Base-by-base conservation (phyloP, 2,888 invertebrate species). In the Eupithecia subumbrata region DNA sequence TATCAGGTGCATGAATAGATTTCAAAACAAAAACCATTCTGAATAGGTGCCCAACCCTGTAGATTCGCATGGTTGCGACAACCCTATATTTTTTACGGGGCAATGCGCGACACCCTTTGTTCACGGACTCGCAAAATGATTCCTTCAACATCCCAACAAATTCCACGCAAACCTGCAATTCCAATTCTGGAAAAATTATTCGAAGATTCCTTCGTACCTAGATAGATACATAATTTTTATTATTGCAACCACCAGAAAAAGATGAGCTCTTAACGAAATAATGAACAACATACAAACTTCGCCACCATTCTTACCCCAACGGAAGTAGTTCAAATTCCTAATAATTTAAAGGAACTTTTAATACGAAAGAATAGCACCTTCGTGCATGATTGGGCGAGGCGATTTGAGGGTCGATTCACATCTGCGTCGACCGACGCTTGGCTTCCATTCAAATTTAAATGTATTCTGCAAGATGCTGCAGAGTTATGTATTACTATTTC, bases 371-470 rank as follows among this genome's bases (percentile, higher is more conserved):
- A 79, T 79, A 80, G 88, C 88, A 89, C 91, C 92, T 93, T 93
- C 91, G 89, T 87, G 92, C 89, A 86, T 91, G 91, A 93, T 90
- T 90, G 91, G 88, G 86, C 88, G 84, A 84, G 87, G 86, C 88
- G 85, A 89, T 88, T 85, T 85, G 91, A 90, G 93, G 92, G 92
- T 90, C 92, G 89, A 82, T 82, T 82, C 80, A 84, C 89, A 91
- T 91, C 90, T 90, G 90, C 86, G 84, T 83, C 84, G 82, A 82
- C 85, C 84, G 83, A 83, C 86, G 86, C 84, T 91, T 92, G 90
- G 91, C 90, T 88, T 86, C 84, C 80, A 91, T 91, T 92, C 91
- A 92, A 92, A 92, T 91, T 89, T 84, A 88, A 88, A 90, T 86
- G 84, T 85, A 85, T 83, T 81, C 80, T 70, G 81, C 80, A 72